Percentiles rank a stretch among this genome's conserved stretches.
Conservation (phyloP, 2,888 invertebrate species). For the Desoria tigrina region DNA sequence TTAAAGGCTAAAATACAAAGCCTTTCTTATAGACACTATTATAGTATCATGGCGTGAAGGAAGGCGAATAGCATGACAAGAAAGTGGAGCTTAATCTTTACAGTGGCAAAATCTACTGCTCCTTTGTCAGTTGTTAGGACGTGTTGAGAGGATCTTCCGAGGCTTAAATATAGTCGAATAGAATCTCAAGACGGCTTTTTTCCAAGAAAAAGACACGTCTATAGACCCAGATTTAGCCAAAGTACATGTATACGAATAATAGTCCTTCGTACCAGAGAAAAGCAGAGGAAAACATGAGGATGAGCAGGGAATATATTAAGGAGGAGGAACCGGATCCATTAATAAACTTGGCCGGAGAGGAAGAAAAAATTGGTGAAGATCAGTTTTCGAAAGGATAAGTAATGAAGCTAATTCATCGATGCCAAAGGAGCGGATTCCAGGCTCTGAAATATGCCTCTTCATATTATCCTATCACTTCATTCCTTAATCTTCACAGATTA, state of each 20-base stretch:
- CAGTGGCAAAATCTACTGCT: neutral
- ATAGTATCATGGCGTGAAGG: constrained; percentile 3
- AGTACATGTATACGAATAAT: neutral
- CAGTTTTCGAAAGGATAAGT: constrained; percentile 46
- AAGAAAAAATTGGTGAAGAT: constrained; percentile 48
- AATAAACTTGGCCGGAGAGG: constrained; percentile 15
- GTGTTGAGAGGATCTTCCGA: constrained; percentile 18
- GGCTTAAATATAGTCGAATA: constrained; percentile 2
- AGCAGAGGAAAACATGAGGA: neutral
- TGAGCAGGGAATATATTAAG: constrained; percentile 19
- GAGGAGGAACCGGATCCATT: constrained; percentile 35
- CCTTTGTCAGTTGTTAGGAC: constrained; percentile 21
- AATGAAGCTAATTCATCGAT: constrained; percentile 46
- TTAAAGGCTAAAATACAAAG: neutral
- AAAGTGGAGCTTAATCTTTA: neutral
- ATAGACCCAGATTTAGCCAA: neutral
- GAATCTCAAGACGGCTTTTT: constrained; percentile 1
- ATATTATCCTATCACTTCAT: too few relatives aligned
- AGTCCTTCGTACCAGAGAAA: neutral
- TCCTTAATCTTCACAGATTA: neutral
- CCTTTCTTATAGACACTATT: constrained; percentile 6
- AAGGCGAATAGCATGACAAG: neutral
- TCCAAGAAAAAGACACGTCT: neutral
- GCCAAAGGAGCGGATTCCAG: constrained; percentile 33
- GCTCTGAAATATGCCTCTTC: too few relatives aligned